Conservation (phyloP, 2,888 invertebrate genomes). For the Microctonus brassicae region DNA sequence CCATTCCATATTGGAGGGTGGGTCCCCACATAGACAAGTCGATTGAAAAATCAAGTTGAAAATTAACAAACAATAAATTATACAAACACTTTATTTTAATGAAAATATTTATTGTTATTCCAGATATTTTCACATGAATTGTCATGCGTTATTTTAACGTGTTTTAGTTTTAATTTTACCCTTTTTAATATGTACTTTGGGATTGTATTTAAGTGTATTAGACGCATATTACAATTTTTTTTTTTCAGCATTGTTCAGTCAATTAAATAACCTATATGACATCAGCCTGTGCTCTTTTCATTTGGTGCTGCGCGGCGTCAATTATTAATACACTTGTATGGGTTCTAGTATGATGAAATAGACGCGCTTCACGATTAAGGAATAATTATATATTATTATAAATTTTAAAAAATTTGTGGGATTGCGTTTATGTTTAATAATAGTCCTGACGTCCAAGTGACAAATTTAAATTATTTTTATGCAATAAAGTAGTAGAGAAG, state of each 20-base stretch:
- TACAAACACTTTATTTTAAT: background rate
- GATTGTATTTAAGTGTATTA: no score
- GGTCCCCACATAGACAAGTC: conserved; percentile 8
- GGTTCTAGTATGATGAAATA: background rate
- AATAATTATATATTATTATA: background rate
- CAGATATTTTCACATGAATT: no score
- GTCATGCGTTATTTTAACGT: no score
- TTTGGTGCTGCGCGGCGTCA: conserved; percentile 16
- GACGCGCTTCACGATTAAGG: background rate
- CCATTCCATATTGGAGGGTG: conserved; percentile 7
- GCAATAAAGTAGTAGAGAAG: no score
- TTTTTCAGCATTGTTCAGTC: conserved; percentile 28
- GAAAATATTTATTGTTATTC: no score
- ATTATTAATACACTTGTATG: conserved; percentile 21
- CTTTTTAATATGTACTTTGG: no score
- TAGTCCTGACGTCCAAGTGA: no score
- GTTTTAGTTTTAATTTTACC: no score
- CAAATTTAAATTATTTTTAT: no score
- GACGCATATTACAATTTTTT: conserved; percentile 1
- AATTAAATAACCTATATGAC: conserved; percentile 35
- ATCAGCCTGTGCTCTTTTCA: conserved; percentile 32
- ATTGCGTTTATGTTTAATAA: no score
- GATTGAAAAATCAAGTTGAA: background rate
- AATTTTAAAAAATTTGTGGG: background rate
- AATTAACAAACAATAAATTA: conserved; percentile 2